phyloP scores from a whole-genome alignment of 1,140 invertebrate species.

The Camponotus floridanus region DNA sequence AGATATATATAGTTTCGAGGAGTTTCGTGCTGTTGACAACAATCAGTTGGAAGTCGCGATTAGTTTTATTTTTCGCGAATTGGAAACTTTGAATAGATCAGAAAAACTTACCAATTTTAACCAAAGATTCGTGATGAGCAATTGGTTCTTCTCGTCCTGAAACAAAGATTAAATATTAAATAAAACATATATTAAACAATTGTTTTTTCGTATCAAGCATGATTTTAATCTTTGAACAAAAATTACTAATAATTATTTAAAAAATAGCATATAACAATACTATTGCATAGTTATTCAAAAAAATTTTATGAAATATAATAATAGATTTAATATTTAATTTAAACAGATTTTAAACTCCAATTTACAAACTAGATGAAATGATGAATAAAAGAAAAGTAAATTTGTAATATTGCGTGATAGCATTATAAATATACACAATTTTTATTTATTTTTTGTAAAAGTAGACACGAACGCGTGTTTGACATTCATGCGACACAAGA shows the following conservation, averaged over 20 bases:
- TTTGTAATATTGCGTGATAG: slow-evolving; percentile 8
- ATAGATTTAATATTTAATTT: slow-evolving; percentile 18
- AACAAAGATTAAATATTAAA: slow-evolving; percentile 74
- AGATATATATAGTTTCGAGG: not conserved
- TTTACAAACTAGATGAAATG: not conserved
- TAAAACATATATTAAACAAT: not conserved
- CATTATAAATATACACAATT: slow-evolving; percentile 15
- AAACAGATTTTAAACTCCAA: slow-evolving; percentile 6
- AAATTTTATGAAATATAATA: not conserved
- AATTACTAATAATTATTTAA: not conserved
- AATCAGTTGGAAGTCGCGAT: slow-evolving; percentile 27
- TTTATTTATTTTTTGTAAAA: not conserved
- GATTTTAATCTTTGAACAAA: slow-evolving; percentile 15
- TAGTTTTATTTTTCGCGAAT: slow-evolving; percentile 29
- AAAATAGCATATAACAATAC: not conserved
- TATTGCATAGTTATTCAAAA: not conserved
- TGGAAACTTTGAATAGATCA: slow-evolving; percentile 8
- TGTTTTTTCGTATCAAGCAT: not conserved
- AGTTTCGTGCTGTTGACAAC: slow-evolving; percentile 16
- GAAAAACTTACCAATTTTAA: slow-evolving; percentile 93
- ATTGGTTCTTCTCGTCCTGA: slow-evolving; percentile 97
- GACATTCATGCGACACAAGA: slow-evolving; percentile 29
- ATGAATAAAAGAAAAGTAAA: slow-evolving; percentile 34
- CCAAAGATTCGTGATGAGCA: slow-evolving; percentile 97
- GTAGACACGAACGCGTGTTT: slow-evolving; percentile 8